Evolutionary conservation across 1,140 invertebrate species (phyloP).

Genomic region (Tetranychus urticae): DNA sequence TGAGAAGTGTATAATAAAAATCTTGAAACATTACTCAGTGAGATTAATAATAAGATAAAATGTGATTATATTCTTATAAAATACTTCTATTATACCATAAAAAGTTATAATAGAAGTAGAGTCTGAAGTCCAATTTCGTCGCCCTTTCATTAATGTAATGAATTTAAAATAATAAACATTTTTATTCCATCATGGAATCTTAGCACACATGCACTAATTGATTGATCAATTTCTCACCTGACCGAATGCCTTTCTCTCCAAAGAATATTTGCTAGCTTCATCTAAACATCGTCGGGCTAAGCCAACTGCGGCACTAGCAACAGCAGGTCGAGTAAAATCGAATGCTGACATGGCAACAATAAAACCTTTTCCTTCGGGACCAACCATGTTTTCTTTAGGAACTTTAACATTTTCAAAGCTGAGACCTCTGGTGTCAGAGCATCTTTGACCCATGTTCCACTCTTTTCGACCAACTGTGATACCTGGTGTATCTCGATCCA

Average conservation of each 20-base stretch:
- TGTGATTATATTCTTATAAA: too few relatives aligned
- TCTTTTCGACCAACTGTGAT: constrained; percentile 60
- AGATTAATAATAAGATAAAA: too few relatives aligned
- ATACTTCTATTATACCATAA: too few relatives aligned
- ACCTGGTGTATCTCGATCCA: constrained; percentile 65
- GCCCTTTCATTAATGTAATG: too few relatives aligned
- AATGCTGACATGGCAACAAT: constrained; percentile 92
- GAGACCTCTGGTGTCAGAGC: constrained; percentile 81
- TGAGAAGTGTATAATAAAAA: too few relatives aligned
- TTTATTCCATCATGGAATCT: too few relatives aligned
- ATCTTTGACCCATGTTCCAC: constrained; percentile 86
- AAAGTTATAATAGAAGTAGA: too few relatives aligned
- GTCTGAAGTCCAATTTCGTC: too few relatives aligned
- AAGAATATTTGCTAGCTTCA: constrained; percentile 73
- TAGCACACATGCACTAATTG: too few relatives aligned
- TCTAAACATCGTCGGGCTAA: constrained; percentile 66
- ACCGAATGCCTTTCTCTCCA: constrained; percentile 84
- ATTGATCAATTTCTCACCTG: too few relatives aligned
- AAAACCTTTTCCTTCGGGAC: constrained; percentile 48
- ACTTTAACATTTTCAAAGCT: constrained; percentile 92
- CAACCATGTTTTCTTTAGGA: constrained; percentile 78
- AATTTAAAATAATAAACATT: too few relatives aligned
- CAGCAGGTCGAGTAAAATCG: constrained; percentile 71
- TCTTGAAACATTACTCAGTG: too few relatives aligned
- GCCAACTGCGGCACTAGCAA: constrained; percentile 59